Percentiles rank a stretch among this genome's conserved stretches.
These are phyloP conservation scores for Amphilophus citrinellus DNA, from an alignment of 2,113 vertebrate species.

Conservation along the genomic window DNA sequence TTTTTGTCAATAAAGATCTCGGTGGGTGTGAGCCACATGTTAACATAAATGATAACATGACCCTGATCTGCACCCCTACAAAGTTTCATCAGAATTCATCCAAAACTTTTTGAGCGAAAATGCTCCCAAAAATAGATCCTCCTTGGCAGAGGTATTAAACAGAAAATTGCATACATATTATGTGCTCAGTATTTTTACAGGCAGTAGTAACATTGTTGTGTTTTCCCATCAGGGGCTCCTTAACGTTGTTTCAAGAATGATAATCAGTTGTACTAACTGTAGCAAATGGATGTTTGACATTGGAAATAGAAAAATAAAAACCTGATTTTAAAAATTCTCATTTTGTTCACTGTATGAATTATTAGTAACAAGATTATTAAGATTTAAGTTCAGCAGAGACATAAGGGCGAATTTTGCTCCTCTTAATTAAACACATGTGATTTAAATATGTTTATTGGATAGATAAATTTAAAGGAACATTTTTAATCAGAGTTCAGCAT, in stretches of 20 bases:
- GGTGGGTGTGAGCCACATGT: too few species aligned
- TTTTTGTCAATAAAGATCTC: too few species aligned
- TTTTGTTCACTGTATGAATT: background rate
- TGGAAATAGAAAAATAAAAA: background rate
- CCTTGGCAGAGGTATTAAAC: too few species aligned
- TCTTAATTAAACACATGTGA: conserved; percentile 36
- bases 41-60: too few species aligned
- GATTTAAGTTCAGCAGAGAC: conserved; percentile 18
- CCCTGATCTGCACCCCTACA: too few species aligned
- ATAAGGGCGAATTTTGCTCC: background rate
- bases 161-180: too few species aligned
- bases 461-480: too few species aligned
- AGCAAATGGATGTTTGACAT: background rate
- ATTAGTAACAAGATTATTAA: background rate
- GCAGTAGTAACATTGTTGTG: background rate
- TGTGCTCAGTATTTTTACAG: too few species aligned
- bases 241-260: background rate
- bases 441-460: conserved; percentile 1
- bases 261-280: background rate
- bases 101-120: too few species aligned
- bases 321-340: background rate
- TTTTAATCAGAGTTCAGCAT: too few species aligned
- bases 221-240: background rate
- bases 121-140: too few species aligned
- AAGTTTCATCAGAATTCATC: too few species aligned